Conservation (phyloP, 2,113 vertebrate genomes). For the Passer domesticus region DNA sequence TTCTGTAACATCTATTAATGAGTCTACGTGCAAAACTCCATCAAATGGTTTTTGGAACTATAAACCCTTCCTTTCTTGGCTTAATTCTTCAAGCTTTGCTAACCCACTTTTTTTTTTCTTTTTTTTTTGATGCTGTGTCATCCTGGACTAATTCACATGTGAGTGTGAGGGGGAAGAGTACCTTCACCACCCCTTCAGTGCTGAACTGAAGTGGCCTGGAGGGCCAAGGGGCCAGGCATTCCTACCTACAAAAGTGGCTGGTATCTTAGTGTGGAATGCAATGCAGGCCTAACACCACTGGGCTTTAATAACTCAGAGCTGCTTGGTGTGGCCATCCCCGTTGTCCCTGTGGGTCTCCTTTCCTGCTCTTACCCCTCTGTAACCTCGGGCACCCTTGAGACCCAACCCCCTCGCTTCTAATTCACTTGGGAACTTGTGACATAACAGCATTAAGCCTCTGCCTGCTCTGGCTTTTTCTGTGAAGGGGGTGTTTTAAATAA, state of each 20-base stretch:
- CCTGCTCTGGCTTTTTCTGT: neutral
- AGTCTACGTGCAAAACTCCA: conserved; percentile 51
- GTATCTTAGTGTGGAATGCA: neutral
- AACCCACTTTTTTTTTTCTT: neutral
- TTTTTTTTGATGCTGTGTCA: neutral
- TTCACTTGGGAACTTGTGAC: conserved; percentile 12
- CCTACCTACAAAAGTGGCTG: neutral
- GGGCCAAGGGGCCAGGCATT: neutral
- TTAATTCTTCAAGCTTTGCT: conserved; percentile 47
- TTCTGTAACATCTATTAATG: conserved; percentile 38
- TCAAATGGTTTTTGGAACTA: conserved; percentile 48
- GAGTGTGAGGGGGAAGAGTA: conserved; percentile 19
- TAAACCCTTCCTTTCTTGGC: conserved; percentile 58
- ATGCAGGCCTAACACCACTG: accelerated
- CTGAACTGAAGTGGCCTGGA: neutral
- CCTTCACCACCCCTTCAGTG: conserved; percentile 25
- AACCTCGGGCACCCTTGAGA: neutral
- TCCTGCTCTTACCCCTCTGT: neutral
- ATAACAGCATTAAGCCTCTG: neutral
- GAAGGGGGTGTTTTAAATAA: neutral
- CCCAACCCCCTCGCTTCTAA: neutral
- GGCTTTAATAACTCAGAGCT: neutral
- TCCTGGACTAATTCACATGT: conserved; percentile 25
- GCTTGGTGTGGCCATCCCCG: neutral
- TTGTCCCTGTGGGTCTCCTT: neutral